phyloP scores from a whole-genome alignment of 1,140 invertebrate species.

The Heterodera carotae region DNA sequence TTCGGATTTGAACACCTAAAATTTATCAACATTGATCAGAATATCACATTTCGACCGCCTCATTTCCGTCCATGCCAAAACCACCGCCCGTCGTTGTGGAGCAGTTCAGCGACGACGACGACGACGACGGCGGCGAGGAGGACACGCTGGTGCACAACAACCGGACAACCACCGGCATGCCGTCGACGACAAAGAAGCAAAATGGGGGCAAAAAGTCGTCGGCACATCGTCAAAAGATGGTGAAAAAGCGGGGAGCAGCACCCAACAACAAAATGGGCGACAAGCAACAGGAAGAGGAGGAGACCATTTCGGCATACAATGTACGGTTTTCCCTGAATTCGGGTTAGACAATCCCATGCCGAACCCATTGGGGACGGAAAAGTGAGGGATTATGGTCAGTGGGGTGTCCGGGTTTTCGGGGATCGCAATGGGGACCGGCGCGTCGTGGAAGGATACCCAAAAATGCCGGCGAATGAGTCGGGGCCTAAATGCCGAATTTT shows the following conservation, averaged over 20 bases:
- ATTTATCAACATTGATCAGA: neutral
- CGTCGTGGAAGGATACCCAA: no score
- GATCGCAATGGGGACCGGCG: no score
- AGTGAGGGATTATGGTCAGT: no score
- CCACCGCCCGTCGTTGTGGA: constrained; percentile 26
- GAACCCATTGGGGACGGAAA: no score
- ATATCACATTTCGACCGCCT: neutral
- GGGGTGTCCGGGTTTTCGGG: no score
- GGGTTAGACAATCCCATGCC: neutral
- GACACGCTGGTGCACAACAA: constrained; percentile 37
- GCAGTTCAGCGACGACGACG: constrained; percentile 32
- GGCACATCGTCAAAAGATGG: constrained; percentile 22
- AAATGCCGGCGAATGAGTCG: no score
- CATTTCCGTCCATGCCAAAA: neutral
- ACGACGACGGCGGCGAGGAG: no score
- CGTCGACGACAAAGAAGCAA: constrained; percentile 50
- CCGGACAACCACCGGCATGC: constrained; percentile 42
- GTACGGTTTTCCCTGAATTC: constrained; percentile 31
- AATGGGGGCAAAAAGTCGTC: constrained; percentile 25
- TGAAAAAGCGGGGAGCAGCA: constrained; percentile 31
- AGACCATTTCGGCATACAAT: constrained; percentile 59
- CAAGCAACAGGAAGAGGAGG: constrained; percentile 46
- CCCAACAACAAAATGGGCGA: constrained; percentile 6
- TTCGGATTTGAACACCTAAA: neutral
- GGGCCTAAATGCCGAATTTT: no score